Percentiles rank a stretch among this genome's conserved stretches.
phyloP scores from a whole-genome alignment of 1,140 invertebrate species.

The Maconellicoccus hirsutus region DNA sequence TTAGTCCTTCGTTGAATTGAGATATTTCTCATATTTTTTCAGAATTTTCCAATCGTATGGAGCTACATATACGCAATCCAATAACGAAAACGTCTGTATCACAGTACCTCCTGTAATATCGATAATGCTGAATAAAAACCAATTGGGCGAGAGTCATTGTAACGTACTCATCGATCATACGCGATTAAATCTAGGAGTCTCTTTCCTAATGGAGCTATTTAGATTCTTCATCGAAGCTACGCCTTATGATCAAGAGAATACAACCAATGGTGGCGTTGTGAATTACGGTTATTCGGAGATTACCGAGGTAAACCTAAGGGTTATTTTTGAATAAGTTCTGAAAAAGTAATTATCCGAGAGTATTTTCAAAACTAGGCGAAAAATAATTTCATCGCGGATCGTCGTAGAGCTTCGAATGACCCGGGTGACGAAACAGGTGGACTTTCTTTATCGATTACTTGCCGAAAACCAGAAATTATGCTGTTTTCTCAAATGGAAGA shows the following conservation, averaged over 20 bases:
- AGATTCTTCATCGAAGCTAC: constrained; percentile 54
- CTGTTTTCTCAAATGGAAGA: constrained; percentile 38
- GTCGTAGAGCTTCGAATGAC: not conserved
- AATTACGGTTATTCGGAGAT: constrained; percentile 13
- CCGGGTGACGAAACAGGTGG: constrained; percentile 32
- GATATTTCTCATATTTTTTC: too few relatives aligned
- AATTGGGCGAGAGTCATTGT: constrained; percentile 47
- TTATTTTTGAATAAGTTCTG: too few relatives aligned
- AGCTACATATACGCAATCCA: constrained; percentile 34
- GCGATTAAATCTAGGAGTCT: constrained; percentile 56
- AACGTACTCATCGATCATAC: constrained; percentile 60
- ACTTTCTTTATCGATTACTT: constrained; percentile 52
- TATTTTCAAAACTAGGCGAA: not conserved
- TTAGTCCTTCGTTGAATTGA: too few relatives aligned
- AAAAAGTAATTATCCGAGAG: too few relatives aligned
- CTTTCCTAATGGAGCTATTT: constrained; percentile 53
- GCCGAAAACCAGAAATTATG: constrained; percentile 66
- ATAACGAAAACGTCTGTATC: constrained; percentile 42
- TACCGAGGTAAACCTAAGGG: not conserved
- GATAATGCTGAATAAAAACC: constrained; percentile 48
- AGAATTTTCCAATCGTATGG: constrained; percentile 9
- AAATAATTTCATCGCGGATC: not conserved
- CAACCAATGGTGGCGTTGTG: not conserved
- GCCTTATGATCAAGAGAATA: constrained; percentile 42
- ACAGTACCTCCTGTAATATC: constrained; percentile 54